Conservation (phyloP, 2,113 vertebrate genomes). For the Burhinus oedicnemus region DNA sequence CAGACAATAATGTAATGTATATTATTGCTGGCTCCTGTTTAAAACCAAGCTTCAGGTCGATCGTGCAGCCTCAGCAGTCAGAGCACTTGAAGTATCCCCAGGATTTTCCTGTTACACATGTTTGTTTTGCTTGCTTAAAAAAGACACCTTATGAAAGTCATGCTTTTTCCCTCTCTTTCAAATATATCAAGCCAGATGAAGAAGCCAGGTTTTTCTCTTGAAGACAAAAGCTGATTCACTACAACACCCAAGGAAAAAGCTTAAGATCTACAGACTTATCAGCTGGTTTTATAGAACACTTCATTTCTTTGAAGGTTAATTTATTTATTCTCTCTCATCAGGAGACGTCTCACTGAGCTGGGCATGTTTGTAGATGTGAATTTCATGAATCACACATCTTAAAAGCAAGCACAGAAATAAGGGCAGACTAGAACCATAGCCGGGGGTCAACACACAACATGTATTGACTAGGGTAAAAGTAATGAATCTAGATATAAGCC, state of each 20-base stretch:
- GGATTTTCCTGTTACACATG: constrained; percentile 2
- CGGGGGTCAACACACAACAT: background rate
- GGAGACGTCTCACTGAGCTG: background rate
- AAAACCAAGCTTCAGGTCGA: background rate
- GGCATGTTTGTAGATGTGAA: background rate
- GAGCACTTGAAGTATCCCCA: constrained; percentile 13
- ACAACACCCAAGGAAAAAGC: background rate
- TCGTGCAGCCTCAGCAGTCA: background rate
- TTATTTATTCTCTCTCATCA: background rate
- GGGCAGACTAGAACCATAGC: background rate
- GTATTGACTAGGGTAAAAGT: background rate
- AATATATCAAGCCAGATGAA: background rate
- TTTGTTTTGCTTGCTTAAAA: constrained; percentile 30
- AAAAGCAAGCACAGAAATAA: background rate
- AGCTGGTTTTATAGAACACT: background rate
- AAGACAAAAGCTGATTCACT: background rate
- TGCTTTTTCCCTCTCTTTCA: background rate
- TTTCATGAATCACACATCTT: background rate
- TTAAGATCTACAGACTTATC: background rate
- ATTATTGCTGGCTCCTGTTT: constrained; percentile 46
- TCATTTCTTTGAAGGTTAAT: background rate
- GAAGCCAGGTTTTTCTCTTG: background rate
- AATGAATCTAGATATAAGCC: background rate
- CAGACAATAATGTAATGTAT: constrained; percentile 44
- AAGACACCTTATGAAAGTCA: background rate